These are phyloP conservation scores for Enteromius mattozi DNA, from an alignment of 2,797 vertebrate genomes.

Conservation along the genomic window DNA sequence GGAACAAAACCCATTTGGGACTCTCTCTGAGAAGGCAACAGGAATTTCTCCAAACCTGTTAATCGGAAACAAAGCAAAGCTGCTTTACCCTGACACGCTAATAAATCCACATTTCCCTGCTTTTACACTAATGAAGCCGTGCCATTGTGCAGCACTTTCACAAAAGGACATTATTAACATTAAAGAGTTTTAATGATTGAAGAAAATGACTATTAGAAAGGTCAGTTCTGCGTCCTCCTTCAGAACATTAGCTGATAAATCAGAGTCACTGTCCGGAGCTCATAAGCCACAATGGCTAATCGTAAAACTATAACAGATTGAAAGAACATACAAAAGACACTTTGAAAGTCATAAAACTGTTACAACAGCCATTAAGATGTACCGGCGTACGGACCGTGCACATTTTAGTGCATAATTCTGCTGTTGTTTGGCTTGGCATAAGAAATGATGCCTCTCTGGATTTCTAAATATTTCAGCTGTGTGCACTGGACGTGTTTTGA, in stretches of 20 bases:
- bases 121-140: slow-evolving; percentile 35
- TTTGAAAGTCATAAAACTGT: slow-evolving; percentile 32
- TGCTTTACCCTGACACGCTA: slow-evolving; percentile 7
- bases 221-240: slow-evolving; percentile 24
- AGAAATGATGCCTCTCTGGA: slow-evolving; percentile 28
- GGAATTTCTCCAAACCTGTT: slow-evolving; percentile 36
- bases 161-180: slow-evolving; percentile 33
- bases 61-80: slow-evolving; percentile 44
- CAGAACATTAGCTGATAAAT: slow-evolving; percentile 34
- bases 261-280: background rate
- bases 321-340: slow-evolving; percentile 11
- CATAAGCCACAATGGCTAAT: slow-evolving; percentile 20
- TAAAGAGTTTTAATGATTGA: slow-evolving; percentile 44
- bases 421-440: slow-evolving; percentile 34
- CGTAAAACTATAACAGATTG: slow-evolving; percentile 23
- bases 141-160: slow-evolving; percentile 42
- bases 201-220: slow-evolving; percentile 34
- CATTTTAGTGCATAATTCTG: background rate
- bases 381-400: background rate
- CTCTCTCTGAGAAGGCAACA: slow-evolving; percentile 28
- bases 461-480: slow-evolving; percentile 23
- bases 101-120: slow-evolving; percentile 41
- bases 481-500: background rate
- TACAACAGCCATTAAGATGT: slow-evolving; percentile 7
- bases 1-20: slow-evolving; percentile 29